Evolutionary conservation across 2,888 invertebrate species (phyloP), one percentile per base, ranked within the genome.

Genomic region (Neria commutata): DNA sequence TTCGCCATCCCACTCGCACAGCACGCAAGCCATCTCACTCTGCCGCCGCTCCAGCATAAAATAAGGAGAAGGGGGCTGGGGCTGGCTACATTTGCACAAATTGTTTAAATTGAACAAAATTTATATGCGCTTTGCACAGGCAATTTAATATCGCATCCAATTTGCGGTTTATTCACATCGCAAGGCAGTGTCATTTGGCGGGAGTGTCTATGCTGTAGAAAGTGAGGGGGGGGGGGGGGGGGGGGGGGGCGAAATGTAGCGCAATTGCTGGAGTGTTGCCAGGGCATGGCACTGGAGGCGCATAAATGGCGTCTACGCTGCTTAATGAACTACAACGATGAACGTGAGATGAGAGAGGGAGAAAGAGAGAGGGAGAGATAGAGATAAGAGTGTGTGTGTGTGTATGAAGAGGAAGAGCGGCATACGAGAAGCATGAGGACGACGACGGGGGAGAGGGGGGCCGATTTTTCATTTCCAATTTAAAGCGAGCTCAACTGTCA

Each of bases 91-190:
- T 62, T 68, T 67, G 60, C 65, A 65, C 67, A 71, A 69, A 72
- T 72, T 69, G 70, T 71, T 76, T 74, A 77, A 77, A 75, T 78
- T 76, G 76, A 75, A 76, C 69, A 71, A 71, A 76, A 73, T 77
- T 73, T 78, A 76, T 75, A 72, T 73, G 71, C 74, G 75, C 75
- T 75, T 78, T 77, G 76, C 72, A 80, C 79, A 78, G 77, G 74
- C 79, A 79, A 80, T 79, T 79, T 79, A 80, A 77, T 79, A 80
- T 78, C 75, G 74, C 75, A 78, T 79, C 79, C 80, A 79, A 79
- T 79, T 79, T 79, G 79, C 75, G 79, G 79, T 78, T 77, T 77
- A 75, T 77, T 71, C 76, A 74, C 74, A 69, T 76, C 73, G 70
- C 66, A 68, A 45, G 51, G 62, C 65, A 64, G 61, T 48, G 49